Percentiles rank a stretch among this genome's conserved stretches.
Evolutionary conservation across 92 coral and sea anemone genomes (phyloP).

Genomic region (Epizoanthus scotinus): DNA sequence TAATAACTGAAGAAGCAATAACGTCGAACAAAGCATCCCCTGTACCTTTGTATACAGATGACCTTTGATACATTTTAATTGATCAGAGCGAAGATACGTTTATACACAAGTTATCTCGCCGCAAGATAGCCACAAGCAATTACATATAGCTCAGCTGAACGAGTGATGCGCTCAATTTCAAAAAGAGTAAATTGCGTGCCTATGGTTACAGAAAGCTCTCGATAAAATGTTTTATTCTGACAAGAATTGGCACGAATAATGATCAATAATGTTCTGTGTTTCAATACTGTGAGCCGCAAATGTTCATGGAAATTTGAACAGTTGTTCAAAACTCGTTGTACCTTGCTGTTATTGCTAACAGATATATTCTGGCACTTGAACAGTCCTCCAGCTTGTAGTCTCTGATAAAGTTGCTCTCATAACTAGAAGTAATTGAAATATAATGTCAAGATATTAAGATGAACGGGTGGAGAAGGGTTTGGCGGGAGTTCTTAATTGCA

Average conservation of each 20-base stretch:
- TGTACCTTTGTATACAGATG: neutral
- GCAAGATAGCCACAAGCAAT: neutral
- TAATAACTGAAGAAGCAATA: neutral
- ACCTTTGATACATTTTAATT: neutral
- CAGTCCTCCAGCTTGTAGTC: no score
- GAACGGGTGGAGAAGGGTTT: no score
- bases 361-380: no score
- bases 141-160: neutral
- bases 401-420: no score
- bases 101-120: neutral
- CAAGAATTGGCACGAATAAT: no score
- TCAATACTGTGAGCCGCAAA: neutral
- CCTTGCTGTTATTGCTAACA: no score
- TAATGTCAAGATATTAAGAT: no score
- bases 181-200: neutral
- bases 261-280: neutral
- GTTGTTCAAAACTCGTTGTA: no score
- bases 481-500: no score
- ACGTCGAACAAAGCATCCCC: neutral
- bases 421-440: no score
- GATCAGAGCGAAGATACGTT: neutral
- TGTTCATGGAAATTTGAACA: no score
- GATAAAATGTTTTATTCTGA: neutral
- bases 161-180: neutral
- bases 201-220: conserved; percentile 4